A percentile compares a stretch with the other conserved stretches of the same genome.
These are phyloP conservation scores for Pyrochroa serraticornis DNA, from an alignment of 2,888 invertebrate species.

Conservation along the genomic window DNA sequence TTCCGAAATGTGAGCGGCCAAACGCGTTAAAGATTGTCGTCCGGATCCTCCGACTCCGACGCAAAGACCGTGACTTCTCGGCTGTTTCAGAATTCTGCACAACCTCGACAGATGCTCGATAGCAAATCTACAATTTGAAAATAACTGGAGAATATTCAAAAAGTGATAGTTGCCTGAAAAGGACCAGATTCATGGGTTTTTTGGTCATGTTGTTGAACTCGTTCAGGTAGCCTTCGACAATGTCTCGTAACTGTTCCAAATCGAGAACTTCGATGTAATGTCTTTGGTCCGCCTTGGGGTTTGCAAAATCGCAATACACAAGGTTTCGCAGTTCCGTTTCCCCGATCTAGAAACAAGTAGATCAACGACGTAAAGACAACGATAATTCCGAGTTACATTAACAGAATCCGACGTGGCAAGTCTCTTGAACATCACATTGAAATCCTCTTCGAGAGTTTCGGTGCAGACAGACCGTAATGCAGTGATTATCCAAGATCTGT, in stretches of 20 bases:
- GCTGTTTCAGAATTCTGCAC: slow-evolving; percentile 89
- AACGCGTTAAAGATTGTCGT: slow-evolving; percentile 85
- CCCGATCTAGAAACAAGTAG: slow-evolving; percentile 63
- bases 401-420: slow-evolving; percentile 57
- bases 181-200: slow-evolving; percentile 93
- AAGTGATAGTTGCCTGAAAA: slow-evolving; percentile 74
- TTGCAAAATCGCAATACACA: slow-evolving; percentile 93
- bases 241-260: slow-evolving; percentile 76
- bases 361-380: neutral
- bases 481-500: slow-evolving; percentile 80
- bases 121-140: slow-evolving; percentile 69
- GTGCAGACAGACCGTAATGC: slow-evolving; percentile 69
- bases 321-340: slow-evolving; percentile 84
- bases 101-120: slow-evolving; percentile 93
- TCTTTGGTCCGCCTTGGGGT: slow-evolving; percentile 88
- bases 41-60: slow-evolving; percentile 95
- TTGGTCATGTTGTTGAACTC: slow-evolving; percentile 96
- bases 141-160: slow-evolving; percentile 22
- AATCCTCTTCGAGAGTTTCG: slow-evolving; percentile 67
- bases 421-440: slow-evolving; percentile 74
- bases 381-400: neutral
- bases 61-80: slow-evolving; percentile 77
- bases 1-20: slow-evolving; percentile 93
- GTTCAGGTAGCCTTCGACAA: slow-evolving; percentile 86
- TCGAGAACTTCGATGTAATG: slow-evolving; percentile 89